phyloP scores from a whole-genome alignment of 2,113 vertebrate species.

The Pelecanus crispus region DNA sequence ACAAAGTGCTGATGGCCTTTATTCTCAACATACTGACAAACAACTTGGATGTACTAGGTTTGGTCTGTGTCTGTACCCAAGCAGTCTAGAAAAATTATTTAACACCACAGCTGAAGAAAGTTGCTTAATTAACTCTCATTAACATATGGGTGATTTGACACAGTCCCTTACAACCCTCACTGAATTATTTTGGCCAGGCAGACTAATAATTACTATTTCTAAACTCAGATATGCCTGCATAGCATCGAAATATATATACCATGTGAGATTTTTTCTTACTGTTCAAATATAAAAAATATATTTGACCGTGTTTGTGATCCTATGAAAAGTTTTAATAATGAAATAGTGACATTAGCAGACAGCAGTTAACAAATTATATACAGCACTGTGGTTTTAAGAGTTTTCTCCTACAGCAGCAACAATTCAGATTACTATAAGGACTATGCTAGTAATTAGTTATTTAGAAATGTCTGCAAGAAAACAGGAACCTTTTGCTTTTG shows the following conservation, averaged over 20 bases:
- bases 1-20: neutral
- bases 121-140: neutral
- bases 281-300: slow-evolving; percentile 32
- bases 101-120: neutral
- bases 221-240: neutral
- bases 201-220: neutral
- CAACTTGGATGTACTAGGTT: neutral
- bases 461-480: slow-evolving; percentile 48
- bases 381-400: slow-evolving; percentile 26
- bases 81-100: neutral
- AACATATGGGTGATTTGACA: neutral
- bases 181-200: neutral
- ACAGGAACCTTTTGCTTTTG: slow-evolving; percentile 26
- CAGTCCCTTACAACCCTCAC: neutral
- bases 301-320: slow-evolving; percentile 3
- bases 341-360: slow-evolving; percentile 20
- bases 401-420: slow-evolving; percentile 21
- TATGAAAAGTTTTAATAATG: slow-evolving; percentile 25
- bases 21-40: neutral
- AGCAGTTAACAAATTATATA: slow-evolving; percentile 24
- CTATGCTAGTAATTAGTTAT: slow-evolving; percentile 34
- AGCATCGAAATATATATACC: neutral
- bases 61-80: neutral
- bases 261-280: neutral
- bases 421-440: slow-evolving; percentile 23